Evolutionary conservation across 2,113 vertebrate species (phyloP).

Genomic region (Gavia stellata): DNA sequence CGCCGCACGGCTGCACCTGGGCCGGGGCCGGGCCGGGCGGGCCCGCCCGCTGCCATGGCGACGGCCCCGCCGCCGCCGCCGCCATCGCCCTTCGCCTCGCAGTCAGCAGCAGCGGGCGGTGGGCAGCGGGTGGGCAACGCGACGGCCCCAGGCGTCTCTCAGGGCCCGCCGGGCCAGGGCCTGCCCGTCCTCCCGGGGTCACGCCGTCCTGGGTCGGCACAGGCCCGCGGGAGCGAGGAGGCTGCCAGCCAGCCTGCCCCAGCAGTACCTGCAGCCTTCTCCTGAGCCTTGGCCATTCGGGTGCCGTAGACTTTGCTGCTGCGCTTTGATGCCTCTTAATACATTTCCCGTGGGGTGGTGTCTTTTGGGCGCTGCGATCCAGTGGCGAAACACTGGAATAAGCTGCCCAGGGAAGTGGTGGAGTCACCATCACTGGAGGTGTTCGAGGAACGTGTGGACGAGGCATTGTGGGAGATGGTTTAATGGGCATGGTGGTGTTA

Average conservation of each 20-base stretch:
- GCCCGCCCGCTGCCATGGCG: background rate
- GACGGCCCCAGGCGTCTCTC: background rate
- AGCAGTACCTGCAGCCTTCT: background rate
- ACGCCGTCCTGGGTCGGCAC: too few relatives aligned
- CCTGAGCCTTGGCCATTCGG: rapidly evolving
- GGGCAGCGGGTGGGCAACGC: background rate
- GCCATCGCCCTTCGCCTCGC: background rate
- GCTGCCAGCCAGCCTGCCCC: background rate
- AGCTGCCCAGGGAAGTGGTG: too few relatives aligned
- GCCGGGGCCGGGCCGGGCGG: background rate
- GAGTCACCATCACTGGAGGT: too few relatives aligned
- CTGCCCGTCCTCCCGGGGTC: too few relatives aligned
- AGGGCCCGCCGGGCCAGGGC: background rate
- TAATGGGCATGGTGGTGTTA: too few relatives aligned
- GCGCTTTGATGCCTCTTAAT: background rate
- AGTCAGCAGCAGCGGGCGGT: background rate
- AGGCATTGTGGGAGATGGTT: too few relatives aligned
- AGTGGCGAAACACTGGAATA: too few relatives aligned
- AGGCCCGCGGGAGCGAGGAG: background rate
- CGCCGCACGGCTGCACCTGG: background rate
- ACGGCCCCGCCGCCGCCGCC: background rate
- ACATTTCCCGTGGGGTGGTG: background rate
- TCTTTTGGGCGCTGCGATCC: background rate
- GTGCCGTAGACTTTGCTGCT: too few relatives aligned
- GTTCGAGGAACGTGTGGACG: too few relatives aligned